Conservation (phyloP, 2,113 vertebrate species). For the Oreochromis aureus region DNA sequence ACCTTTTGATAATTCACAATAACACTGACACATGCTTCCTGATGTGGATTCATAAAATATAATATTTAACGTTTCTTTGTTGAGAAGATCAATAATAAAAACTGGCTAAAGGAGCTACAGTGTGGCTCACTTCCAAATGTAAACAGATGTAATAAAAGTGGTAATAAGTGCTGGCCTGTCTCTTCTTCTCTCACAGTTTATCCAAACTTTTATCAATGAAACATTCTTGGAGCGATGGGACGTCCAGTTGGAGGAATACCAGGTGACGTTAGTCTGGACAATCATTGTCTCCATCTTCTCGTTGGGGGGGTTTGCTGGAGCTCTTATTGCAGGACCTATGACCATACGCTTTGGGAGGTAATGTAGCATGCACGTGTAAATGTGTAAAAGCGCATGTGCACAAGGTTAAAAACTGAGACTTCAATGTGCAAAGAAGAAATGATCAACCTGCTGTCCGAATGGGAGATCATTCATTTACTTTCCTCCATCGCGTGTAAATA, state of each 20-base stretch:
- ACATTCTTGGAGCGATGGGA: slow-evolving; percentile 77
- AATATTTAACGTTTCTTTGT: not conserved
- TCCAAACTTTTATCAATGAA: slow-evolving; percentile 83
- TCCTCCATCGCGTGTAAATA: not conserved
- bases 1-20: not conserved
- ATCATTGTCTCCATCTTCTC: slow-evolving; percentile 83
- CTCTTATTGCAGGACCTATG: slow-evolving; percentile 82
- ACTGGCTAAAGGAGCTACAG: not conserved
- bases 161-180: not conserved
- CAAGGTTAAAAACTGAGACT: not conserved
- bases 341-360: slow-evolving; percentile 84
- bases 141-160: not conserved
- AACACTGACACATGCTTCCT: not conserved
- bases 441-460: not conserved
- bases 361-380: not conserved
- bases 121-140: not conserved
- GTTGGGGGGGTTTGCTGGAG: slow-evolving; percentile 80
- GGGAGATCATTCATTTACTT: not conserved
- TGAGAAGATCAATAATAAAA: not conserved
- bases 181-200: slow-evolving; percentile 66
- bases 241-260: slow-evolving; percentile 59
- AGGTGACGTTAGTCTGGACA: slow-evolving; percentile 84
- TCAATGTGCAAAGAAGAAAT: not conserved
- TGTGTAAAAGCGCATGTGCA: not conserved
- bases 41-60: not conserved